Base-by-base conservation (phyloP, 2,113 vertebrate genomes). In the Aptenodytes patagonicus region DNA sequence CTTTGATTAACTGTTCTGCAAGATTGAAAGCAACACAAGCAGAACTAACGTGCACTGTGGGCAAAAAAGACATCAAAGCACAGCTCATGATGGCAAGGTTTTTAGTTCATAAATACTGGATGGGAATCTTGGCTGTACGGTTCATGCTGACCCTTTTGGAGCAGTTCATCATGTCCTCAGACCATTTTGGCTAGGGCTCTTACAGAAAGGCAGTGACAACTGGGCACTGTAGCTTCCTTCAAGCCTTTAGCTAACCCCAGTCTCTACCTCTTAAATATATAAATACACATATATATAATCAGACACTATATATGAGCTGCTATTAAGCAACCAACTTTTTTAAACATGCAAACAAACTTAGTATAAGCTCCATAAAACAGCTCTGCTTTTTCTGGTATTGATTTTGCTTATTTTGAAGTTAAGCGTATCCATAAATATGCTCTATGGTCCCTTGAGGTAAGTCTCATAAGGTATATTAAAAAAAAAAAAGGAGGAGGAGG, bases 381-480 rank as follows among this genome's bases (percentile, higher is more conserved):
- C 64, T 92, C 73, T 61, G 55, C 49, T 57, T 89, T 91, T 81
- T 82, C 93, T 94, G 89, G 76, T 95, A 93, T 93, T 94, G 95
- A 73, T 94, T 95, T 90, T 96, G 47, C 96, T 95, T 93, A 84
- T 97, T 97, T 97, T 95, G 94, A 97, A 97, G 78, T 95, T 87
- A 81, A 91, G 75, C 92, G 0, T 90, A 64, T 89, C 95, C 94
- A 95, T 97, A 96, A 97, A 97, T 96, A 94, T 9, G 44, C 42
- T 89, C 81, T 44, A 5, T 66, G 66, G 76, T 93, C 95, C 92
- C 96, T 90, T 89, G 96, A 97, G 90, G 89, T 96, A 34, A 57
- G 68, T 71, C 90, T 93, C 95, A 96, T 91, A 97, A 97, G 97
- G 96, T 95, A 97, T 96, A 95, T 97, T 86, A 83, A 97, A 94